A percentile compares a stretch with the other conserved stretches of the same genome.
phyloP scores from a whole-genome alignment of 2,113 vertebrate genomes.

The Anser cygnoides region DNA sequence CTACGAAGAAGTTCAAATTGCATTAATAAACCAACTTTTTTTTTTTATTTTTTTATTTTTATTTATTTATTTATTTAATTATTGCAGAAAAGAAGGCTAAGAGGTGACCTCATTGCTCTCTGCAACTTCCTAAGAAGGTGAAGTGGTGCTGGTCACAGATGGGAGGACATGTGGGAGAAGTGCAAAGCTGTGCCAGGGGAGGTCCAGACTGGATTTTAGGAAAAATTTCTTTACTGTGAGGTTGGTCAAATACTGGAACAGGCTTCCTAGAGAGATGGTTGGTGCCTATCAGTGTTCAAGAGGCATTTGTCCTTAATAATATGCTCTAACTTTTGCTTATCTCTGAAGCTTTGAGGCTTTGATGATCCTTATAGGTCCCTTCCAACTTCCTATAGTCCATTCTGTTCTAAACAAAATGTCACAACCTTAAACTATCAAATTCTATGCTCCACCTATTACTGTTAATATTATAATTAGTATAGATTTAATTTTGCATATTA shows the following conservation, averaged over 20 bases:
- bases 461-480: background rate
- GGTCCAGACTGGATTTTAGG: background rate
- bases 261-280: background rate
- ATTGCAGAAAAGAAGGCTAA: background rate
- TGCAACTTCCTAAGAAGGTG: background rate
- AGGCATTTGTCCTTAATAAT: background rate
- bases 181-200: background rate
- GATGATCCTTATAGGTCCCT: too few relatives aligned
- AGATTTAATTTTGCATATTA: background rate
- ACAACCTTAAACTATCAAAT: background rate
- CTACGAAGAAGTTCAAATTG: background rate
- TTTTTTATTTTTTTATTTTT: background rate
- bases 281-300: background rate
- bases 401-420: background rate
- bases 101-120: background rate
- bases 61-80: background rate
- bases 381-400: background rate
- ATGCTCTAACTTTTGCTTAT: background rate
- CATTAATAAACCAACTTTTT: background rate
- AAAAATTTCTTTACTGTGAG: background rate
- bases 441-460: background rate
- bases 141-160: background rate
- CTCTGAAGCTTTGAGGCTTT: background rate
- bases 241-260: background rate
- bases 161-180: background rate